Base-by-base conservation (phyloP, 2,888 invertebrate genomes). In the Lysandra bellargus region DNA sequence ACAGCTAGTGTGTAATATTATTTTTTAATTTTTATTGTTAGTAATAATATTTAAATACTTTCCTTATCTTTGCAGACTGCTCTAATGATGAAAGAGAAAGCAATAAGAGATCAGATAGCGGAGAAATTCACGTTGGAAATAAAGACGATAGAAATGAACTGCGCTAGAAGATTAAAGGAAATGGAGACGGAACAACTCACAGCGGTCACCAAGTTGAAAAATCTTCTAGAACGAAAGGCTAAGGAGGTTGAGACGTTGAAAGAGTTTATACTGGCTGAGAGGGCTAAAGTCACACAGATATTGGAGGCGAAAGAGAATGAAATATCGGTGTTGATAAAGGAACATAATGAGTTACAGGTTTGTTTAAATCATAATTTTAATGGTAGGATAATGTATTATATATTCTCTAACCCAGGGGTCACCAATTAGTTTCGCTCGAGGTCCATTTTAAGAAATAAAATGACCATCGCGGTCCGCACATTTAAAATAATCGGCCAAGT, bases 91-190 rank as follows among this genome's bases (percentile, higher is more conserved):
- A 94, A 95, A 85, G 95, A 95, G 83, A 95, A 95, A 85, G 95
- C 95, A 0, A 95, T 96, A 79, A 92, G 96, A 1, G 96, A 96
- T 81, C 96, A 96, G 86, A 96, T 96, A 93, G 96, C 96, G 0
- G 96, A 96, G 83, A 95, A 96, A 80, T 96, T 96, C 83, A 95
- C 96, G 0, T 85, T 95, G 44, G 96, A 96, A 88, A 92, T 96
- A 83, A 96, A 96, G 86, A 92, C 94, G 0, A 89, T 95, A 9
- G 96, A 96, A 87, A 93, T 95, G 89, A 94, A 95, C 80, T 95
- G 95, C 83, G 90, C 92, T 0, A 89, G 95, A 80, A 91, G 91
- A 78, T 87, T 95, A 5, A 94, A 94, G 83, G 92, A 94, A 82
- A 89, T 95, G 53, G 95, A 96, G 82, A 93, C 93, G 1, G 94